phyloP scores from a whole-genome alignment of 1,140 invertebrate species.

The Bicyclus anynana region DNA sequence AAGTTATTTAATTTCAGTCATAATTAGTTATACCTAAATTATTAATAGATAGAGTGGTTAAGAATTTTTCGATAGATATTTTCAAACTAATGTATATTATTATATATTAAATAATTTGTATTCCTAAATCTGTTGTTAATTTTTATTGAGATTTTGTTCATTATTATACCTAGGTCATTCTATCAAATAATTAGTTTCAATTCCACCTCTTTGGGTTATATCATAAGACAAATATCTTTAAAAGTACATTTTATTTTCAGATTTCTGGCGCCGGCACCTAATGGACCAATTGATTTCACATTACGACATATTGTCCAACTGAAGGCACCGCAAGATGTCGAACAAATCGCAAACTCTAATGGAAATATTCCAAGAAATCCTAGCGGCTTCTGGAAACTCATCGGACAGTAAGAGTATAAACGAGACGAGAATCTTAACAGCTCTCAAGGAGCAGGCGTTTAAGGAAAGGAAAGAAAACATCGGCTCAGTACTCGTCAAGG shows the following conservation, averaged over 20 bases:
- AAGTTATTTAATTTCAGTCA: too few species aligned
- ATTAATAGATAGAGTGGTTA: too few species aligned
- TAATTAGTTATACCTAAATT: too few species aligned
- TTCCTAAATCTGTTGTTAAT: too few species aligned
- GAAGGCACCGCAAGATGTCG: conserved; percentile 42
- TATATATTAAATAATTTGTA: too few species aligned
- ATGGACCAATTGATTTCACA: conserved; percentile 4
- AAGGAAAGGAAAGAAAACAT: conserved; percentile 44
- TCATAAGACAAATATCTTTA: not conserved
- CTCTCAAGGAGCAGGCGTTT: conserved; percentile 49
- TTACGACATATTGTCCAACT: not conserved
- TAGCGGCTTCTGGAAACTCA: conserved; percentile 55
- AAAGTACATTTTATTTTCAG: conserved; percentile 13
- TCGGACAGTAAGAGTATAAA: conserved; percentile 48
- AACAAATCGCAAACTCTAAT: conserved; percentile 58
- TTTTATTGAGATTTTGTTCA: too few species aligned
- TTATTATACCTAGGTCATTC: too few species aligned
- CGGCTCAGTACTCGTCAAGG: conserved; percentile 48
- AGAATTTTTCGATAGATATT: too few species aligned
- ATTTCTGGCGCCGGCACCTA: conserved; percentile 1
- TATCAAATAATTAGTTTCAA: too few species aligned
- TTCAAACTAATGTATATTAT: too few species aligned
- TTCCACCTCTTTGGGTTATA: too few species aligned
- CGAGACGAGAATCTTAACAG: conserved; percentile 54
- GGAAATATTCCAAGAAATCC: conserved; percentile 65